Evolutionary conservation across 2,797 vertebrate genomes (phyloP).

Genomic region (Hydrophis major): DNA sequence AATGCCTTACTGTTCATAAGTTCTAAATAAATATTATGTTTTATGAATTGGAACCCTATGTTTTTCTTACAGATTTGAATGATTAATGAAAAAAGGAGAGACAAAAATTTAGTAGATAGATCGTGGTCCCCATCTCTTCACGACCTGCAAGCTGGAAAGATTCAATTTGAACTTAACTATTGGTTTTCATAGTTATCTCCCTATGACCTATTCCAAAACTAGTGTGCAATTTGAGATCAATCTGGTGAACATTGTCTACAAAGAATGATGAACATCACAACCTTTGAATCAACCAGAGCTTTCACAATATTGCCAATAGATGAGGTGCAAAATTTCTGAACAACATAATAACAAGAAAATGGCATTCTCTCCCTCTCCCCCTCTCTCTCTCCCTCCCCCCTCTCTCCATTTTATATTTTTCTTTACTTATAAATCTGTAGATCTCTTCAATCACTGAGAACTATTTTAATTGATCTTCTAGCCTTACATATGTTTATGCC

Average conservation of each 20-base stretch:
- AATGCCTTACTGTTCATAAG: background rate
- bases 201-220: background rate
- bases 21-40: background rate
- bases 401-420: background rate
- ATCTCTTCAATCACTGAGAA: background rate
- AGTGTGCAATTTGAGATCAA: background rate
- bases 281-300: background rate
- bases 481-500: background rate
- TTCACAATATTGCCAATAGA: background rate
- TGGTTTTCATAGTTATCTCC: background rate
- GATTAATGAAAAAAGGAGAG: background rate
- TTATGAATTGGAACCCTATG: background rate
- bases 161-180: background rate
- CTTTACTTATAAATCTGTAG: background rate
- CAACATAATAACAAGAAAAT: background rate
- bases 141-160: background rate
- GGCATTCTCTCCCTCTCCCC: background rate
- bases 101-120: background rate
- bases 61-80: background rate
- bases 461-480: background rate
- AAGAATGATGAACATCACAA: background rate
- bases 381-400: too few species aligned
- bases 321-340: background rate
- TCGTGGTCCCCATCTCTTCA: background rate
- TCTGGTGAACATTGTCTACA: background rate